Conservation (phyloP, 2,888 invertebrate genomes). For the Netelia inedita region DNA sequence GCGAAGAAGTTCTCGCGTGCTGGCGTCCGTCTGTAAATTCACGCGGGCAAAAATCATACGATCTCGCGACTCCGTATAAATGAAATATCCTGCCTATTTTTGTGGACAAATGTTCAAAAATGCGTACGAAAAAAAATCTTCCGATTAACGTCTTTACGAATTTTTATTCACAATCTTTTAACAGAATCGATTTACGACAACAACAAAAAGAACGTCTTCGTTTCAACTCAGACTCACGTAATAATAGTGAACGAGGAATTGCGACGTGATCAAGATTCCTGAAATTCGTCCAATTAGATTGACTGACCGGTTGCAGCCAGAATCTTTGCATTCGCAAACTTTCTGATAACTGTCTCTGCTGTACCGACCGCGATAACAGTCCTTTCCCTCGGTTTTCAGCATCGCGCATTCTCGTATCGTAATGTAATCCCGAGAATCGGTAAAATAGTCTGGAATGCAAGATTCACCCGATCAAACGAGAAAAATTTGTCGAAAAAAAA, state of each 20-base stretch:
- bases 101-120: not conserved
- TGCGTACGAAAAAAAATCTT: not conserved
- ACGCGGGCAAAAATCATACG: not conserved
- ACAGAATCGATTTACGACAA: slow-evolving; percentile 7
- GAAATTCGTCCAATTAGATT: slow-evolving; percentile 54
- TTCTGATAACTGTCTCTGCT: slow-evolving; percentile 76
- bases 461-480: not conserved
- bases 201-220: not conserved
- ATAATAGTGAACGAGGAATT: slow-evolving; percentile 31
- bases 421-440: slow-evolving; percentile 70
- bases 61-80: not conserved
- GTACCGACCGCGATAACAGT: slow-evolving; percentile 77
- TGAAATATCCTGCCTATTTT: too few species aligned
- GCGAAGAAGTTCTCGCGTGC: slow-evolving; percentile 21
- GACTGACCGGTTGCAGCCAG: slow-evolving; percentile 75
- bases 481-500: not conserved
- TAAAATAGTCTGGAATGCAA: slow-evolving; percentile 76
- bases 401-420: slow-evolving; percentile 76
- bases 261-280: slow-evolving; percentile 30
- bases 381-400: slow-evolving; percentile 65
- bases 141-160: slow-evolving; percentile 7
- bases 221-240: slow-evolving; percentile 8
- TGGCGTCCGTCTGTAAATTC: slow-evolving; percentile 10
- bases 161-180: slow-evolving; percentile 46
- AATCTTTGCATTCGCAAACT: slow-evolving; percentile 76